A percentile compares a stretch with the other conserved stretches of the same genome.
phyloP scores from a whole-genome alignment of 1,140 invertebrate genomes.

The Pogonognathellus flavescens region DNA sequence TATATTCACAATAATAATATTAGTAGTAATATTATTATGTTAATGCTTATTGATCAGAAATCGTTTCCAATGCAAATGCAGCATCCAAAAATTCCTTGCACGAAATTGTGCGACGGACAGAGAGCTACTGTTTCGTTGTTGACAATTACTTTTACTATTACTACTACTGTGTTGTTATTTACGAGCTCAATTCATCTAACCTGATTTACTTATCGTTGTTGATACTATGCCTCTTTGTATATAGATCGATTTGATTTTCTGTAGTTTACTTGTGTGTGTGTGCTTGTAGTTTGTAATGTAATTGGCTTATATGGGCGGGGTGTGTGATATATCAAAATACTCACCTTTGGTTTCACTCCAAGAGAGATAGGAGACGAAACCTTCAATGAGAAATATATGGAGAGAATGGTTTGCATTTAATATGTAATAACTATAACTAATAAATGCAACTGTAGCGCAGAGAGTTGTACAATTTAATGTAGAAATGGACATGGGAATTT shows the following conservation, averaged over 20 bases:
- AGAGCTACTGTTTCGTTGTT: constrained; percentile 9
- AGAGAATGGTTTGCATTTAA: background rate
- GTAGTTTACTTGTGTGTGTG: no score
- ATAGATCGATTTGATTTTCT: background rate
- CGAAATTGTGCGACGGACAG: no score
- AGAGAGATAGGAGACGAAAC: constrained; percentile 6
- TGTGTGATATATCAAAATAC: constrained; percentile 38
- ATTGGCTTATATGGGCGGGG: constrained; percentile 29
- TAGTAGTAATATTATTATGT: no score
- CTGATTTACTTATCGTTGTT: background rate
- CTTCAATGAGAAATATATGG: background rate
- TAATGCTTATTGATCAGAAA: no score
- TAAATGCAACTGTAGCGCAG: background rate
- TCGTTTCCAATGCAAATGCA: no score
- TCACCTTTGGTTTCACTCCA: background rate
- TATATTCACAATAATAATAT: no score
- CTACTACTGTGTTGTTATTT: background rate
- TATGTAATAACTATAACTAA: background rate
- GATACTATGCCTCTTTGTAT: background rate
- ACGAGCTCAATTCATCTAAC: background rate
- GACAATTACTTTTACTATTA: constrained; percentile 16
- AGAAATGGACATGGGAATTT: no score
- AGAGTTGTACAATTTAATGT: background rate
- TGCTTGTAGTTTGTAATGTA: background rate
- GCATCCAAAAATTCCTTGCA: no score